These are phyloP conservation scores for Paragorgia papillata DNA, from an alignment of 92 coral and sea anemone genomes.

Conservation along the genomic window DNA sequence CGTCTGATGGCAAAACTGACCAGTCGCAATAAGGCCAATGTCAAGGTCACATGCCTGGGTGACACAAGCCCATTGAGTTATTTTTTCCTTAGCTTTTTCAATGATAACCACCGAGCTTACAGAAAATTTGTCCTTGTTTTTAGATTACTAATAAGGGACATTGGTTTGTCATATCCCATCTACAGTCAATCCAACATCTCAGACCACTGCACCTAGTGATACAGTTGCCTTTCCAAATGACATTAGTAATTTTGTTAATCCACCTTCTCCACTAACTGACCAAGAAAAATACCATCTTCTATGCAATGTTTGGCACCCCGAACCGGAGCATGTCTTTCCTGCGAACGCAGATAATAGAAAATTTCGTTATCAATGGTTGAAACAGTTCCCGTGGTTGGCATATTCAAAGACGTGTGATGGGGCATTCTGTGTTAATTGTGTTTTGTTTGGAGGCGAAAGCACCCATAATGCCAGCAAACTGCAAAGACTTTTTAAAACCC, in stretches of 20 bases:
- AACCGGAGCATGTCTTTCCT: slow-evolving; percentile 19
- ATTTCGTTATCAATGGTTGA: slow-evolving; percentile 27
- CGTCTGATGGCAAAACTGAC: too few relatives aligned
- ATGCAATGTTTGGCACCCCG: slow-evolving; percentile 31
- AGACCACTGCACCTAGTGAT: slow-evolving; percentile 1
- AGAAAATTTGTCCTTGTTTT: too few relatives aligned
- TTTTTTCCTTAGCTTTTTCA: too few relatives aligned
- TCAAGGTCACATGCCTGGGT: too few relatives aligned
- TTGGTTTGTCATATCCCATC: too few relatives aligned
- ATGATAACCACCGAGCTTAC: too few relatives aligned
- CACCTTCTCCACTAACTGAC: slow-evolving; percentile 15
- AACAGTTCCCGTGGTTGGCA: slow-evolving; percentile 43
- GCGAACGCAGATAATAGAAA: background rate
- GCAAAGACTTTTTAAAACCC: slow-evolving; percentile 29
- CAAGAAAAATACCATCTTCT: slow-evolving; percentile 26
- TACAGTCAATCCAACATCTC: background rate
- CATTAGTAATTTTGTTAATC: slow-evolving; percentile 25
- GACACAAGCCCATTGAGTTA: too few relatives aligned
- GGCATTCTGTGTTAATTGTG: slow-evolving; percentile 45
- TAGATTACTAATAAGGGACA: too few relatives aligned
- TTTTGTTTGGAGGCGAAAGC: slow-evolving; percentile 48
- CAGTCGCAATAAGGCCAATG: too few relatives aligned
- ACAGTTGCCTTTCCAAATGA: background rate
- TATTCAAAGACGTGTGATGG: slow-evolving; percentile 35
- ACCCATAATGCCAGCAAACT: slow-evolving; percentile 43